Evolutionary conservation across 2,113 vertebrate genomes (phyloP).

Genomic region (Peromyscus maniculatus): DNA sequence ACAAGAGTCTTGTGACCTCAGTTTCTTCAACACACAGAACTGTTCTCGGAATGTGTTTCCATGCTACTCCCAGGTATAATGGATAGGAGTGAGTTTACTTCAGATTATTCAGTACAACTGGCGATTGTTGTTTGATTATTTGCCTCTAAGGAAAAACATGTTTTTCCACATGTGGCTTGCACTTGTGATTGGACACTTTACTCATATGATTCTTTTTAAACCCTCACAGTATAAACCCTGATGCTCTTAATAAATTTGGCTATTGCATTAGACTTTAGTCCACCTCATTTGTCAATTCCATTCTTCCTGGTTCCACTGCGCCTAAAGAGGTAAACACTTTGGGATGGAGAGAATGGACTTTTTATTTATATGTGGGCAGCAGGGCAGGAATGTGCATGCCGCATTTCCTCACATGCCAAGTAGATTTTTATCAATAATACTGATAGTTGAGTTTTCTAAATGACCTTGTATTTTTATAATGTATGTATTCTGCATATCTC

Average conservation of each 20-base stretch:
- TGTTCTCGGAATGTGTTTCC: neutral
- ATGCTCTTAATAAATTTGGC: neutral
- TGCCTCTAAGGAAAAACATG: neutral
- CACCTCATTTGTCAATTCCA: neutral
- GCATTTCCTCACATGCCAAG: constrained; percentile 29
- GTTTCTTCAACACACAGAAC: neutral
- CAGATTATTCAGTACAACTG: neutral
- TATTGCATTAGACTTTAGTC: neutral
- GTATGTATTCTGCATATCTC: neutral
- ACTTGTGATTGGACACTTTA: neutral
- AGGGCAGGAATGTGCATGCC: neutral
- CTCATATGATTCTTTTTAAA: constrained; percentile 25
- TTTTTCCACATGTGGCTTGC: neutral
- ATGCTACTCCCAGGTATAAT: neutral
- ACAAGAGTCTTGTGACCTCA: neutral
- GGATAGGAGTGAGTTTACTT: neutral
- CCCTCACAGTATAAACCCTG: neutral
- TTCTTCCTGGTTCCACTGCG: neutral
- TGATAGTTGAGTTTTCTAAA: constrained; percentile 48
- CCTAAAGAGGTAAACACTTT: neutral
- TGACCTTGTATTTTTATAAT: neutral
- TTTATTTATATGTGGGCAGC: constrained; percentile 14
- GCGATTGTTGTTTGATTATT: neutral
- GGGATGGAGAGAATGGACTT: neutral
- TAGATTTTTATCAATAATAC: constrained; percentile 56